phyloP scores from a whole-genome alignment of 2,888 invertebrate genomes.

The Rhamnusium bicolor region DNA sequence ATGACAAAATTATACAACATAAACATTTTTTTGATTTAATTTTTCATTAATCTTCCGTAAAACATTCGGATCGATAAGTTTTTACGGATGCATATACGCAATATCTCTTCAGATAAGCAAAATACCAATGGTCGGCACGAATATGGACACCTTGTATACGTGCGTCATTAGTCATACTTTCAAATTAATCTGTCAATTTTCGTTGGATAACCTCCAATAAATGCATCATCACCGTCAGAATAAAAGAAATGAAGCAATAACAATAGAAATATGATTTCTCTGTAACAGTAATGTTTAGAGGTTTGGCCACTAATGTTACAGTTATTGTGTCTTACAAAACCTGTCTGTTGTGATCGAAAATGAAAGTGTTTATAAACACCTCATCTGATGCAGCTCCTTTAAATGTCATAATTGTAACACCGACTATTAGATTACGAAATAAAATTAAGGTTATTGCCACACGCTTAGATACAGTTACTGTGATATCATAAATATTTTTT shows the following conservation, averaged over 20 bases:
- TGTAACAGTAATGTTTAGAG: slow-evolving; percentile 18
- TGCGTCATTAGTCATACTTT: background rate
- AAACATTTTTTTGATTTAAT: too few relatives aligned
- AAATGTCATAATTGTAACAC: slow-evolving; percentile 34
- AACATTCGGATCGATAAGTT: too few relatives aligned
- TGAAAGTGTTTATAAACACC: slow-evolving; percentile 29
- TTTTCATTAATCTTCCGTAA: too few relatives aligned
- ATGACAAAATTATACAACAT: too few relatives aligned
- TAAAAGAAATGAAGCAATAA: slow-evolving; percentile 24
- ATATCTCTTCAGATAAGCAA: too few relatives aligned
- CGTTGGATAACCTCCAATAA: slow-evolving; percentile 17
- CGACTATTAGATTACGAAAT: slow-evolving; percentile 14
- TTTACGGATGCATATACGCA: too few relatives aligned
- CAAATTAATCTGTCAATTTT: background rate
- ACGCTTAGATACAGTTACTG: background rate
- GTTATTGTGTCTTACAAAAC: slow-evolving; percentile 31
- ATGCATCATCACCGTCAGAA: slow-evolving; percentile 8
- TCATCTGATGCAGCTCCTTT: slow-evolving; percentile 17
- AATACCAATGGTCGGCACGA: too few relatives aligned
- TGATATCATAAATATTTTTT: background rate
- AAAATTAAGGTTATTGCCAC: slow-evolving; percentile 22
- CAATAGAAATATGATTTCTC: background rate
- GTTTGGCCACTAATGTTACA: slow-evolving; percentile 22
- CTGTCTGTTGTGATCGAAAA: slow-evolving; percentile 21
- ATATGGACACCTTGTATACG: background rate